Percentiles rank a stretch among this genome's conserved stretches.
Conservation (phyloP, 2,113 vertebrate genomes). For the Amphiprion ocellaris region DNA sequence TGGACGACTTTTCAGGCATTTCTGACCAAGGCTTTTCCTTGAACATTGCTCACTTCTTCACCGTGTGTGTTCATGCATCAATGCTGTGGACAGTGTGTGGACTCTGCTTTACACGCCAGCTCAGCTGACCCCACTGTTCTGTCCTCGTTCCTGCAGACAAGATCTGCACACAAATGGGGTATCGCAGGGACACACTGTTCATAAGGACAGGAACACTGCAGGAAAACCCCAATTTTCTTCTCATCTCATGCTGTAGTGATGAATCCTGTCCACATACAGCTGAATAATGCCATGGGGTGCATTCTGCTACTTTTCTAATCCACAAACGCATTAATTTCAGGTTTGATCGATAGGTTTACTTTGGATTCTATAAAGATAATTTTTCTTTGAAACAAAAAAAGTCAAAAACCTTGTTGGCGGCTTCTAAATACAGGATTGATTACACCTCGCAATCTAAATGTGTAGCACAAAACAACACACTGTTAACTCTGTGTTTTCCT, state of each 20-base stretch:
- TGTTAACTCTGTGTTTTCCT: neutral
- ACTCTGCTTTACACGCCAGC: neutral
- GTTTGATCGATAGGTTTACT: neutral
- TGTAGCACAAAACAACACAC: neutral
- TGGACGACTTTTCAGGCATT: neutral
- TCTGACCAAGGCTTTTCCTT: neutral
- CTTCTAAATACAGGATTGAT: too few species aligned
- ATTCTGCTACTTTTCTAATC: slow-evolving; percentile 12
- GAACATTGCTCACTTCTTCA: neutral
- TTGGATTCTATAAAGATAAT: too few species aligned
- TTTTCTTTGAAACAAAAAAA: too few species aligned
- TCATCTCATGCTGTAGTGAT: neutral
- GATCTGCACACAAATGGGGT: slow-evolving; percentile 2
- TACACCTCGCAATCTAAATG: too few species aligned
- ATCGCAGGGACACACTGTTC: slow-evolving; percentile 12
- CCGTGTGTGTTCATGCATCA: neutral
- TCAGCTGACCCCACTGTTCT: neutral
- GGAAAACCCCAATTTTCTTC: neutral
- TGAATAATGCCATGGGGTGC: neutral
- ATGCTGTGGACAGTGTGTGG: slow-evolving; percentile 1
- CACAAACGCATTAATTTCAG: slow-evolving; percentile 1
- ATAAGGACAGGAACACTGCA: slow-evolving; percentile 15
- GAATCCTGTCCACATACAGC: neutral
- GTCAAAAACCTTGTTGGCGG: neutral
- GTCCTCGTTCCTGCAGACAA: slow-evolving; percentile 8